These are phyloP conservation scores for Macropus fuliginosus DNA, from an alignment of 2,797 vertebrate genomes.

Conservation along the genomic window DNA sequence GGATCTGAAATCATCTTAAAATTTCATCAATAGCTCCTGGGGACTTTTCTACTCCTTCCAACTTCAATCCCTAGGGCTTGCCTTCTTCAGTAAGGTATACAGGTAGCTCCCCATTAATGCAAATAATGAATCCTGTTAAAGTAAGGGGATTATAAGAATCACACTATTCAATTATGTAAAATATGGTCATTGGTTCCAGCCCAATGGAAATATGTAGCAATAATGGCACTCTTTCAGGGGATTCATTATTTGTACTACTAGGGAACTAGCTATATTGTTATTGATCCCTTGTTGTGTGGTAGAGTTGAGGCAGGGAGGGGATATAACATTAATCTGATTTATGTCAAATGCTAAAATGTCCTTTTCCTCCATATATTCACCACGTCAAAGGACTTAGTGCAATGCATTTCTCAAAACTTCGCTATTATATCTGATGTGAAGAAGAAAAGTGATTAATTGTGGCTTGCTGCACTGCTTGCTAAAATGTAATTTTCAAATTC, in stretches of 20 bases:
- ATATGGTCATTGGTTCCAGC: background rate
- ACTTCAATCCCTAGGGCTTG: background rate
- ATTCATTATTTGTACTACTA: background rate
- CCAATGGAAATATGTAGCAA: background rate
- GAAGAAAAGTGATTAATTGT: slow-evolving; percentile 85
- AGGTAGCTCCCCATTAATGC: background rate
- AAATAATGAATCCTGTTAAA: background rate
- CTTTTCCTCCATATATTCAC: slow-evolving; percentile 30
- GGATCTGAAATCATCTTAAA: background rate
- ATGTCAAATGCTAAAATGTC: slow-evolving; percentile 58
- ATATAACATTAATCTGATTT: slow-evolving; percentile 67
- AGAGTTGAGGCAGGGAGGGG: background rate
- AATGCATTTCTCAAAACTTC: slow-evolving; percentile 77
- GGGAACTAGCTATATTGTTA: background rate
- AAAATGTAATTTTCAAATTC: slow-evolving; percentile 87
- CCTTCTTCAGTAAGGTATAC: background rate
- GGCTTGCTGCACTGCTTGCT: slow-evolving; percentile 81
- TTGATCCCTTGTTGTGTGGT: background rate
- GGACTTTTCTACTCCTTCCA: background rate
- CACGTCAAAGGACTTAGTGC: slow-evolving; percentile 72
- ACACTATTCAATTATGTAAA: background rate
- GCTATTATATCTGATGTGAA: slow-evolving; percentile 70
- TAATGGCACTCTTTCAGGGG: background rate
- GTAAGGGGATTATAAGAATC: background rate
- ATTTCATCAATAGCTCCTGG: background rate